These are phyloP conservation scores for Cynocephalus volans DNA, from an alignment of 2,113 vertebrate species.

Conservation along the genomic window DNA sequence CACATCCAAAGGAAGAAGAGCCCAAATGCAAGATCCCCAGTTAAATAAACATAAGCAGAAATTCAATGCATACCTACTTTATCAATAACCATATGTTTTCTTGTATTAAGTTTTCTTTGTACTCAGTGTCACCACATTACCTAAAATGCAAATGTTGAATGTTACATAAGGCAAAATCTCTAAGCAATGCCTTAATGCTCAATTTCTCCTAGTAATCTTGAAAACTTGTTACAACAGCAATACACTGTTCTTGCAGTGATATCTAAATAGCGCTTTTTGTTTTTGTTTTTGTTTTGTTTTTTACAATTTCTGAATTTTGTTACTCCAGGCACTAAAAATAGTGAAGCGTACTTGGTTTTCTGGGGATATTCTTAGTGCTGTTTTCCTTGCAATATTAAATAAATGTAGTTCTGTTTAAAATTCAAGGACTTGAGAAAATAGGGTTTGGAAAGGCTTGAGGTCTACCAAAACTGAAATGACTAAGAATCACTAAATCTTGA, in stretches of 20 bases:
- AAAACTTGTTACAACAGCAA: not conserved
- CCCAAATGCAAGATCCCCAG: not conserved
- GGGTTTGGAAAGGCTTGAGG: not conserved
- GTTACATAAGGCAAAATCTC: not conserved
- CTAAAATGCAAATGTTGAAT: slow-evolving; percentile 5
- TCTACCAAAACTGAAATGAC: not conserved
- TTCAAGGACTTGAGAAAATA: not conserved
- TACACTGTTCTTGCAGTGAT: not conserved
- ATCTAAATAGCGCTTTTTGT: not conserved
- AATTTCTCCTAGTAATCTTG: not conserved
- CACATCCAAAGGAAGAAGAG: not conserved
- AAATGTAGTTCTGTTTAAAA: not conserved
- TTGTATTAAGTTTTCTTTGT: not conserved
- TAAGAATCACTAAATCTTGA: not conserved
- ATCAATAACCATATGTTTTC: not conserved
- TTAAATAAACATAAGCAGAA: not conserved
- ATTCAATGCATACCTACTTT: not conserved
- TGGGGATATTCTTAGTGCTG: not conserved
- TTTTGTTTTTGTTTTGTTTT: not conserved
- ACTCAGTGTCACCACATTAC: not conserved
- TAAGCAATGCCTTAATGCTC: not conserved
- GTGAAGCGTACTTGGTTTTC: not conserved
- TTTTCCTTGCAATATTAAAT: not conserved
- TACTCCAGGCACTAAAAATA: not conserved
- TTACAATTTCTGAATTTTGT: not conserved